phyloP scores from a whole-genome alignment of 1,140 invertebrate species.

The Streblospio benedicti region DNA sequence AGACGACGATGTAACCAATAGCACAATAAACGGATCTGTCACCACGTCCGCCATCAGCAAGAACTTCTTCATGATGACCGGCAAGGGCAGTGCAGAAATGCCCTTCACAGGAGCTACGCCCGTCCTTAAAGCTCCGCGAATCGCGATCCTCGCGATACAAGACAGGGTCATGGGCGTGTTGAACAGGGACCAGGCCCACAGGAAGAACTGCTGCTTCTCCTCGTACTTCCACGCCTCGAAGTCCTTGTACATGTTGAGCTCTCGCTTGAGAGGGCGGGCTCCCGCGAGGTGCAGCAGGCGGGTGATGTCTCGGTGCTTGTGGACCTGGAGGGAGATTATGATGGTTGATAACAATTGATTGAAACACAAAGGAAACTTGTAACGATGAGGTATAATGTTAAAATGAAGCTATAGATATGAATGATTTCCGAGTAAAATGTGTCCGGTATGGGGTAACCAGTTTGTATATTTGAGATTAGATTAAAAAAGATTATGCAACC shows the following conservation, averaged over 20 bases:
- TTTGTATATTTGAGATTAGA: no score
- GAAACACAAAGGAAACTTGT: no score
- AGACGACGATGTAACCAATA: no score
- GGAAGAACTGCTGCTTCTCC: slow-evolving; percentile 2
- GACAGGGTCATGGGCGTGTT: background rate
- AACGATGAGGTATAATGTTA: no score
- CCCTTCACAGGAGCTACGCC: background rate
- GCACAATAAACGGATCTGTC: no score
- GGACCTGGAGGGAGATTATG: no score
- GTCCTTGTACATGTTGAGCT: background rate
- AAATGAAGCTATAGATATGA: no score
- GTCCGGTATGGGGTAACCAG: no score
- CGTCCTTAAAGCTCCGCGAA: background rate
- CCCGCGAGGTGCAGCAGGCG: background rate
- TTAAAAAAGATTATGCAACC: no score
- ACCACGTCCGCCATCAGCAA: background rate
- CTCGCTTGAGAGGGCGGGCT: background rate
- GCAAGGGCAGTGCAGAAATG: background rate
- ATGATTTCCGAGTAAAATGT: no score
- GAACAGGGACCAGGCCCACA: slow-evolving; percentile 1
- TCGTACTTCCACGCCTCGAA: background rate
- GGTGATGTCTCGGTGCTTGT: background rate
- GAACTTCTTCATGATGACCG: background rate
- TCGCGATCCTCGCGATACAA: background rate
- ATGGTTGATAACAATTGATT: no score